Base-by-base conservation (phyloP, 2,113 vertebrate genomes). In the Ptilorrhoa leucosticta region DNA sequence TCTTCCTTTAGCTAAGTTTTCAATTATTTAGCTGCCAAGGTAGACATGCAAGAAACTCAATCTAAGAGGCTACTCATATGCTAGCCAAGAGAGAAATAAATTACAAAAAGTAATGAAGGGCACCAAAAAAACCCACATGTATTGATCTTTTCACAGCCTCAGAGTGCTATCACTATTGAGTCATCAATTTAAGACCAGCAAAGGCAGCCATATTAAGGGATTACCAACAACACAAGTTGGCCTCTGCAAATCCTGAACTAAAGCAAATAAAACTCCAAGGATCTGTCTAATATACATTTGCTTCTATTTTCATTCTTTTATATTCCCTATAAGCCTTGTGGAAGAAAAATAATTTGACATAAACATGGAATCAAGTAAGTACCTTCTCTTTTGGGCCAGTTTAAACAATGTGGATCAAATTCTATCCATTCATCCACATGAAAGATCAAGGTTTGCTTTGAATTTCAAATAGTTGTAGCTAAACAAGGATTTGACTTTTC, bases 1-100 rank as follows among this genome's bases (percentile, higher is more conserved):
- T 83, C 42, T 81, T 83, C n/a, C 85, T 93, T 70, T 47, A 87
- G 27, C 39, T 80, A 94, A 80, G n/a, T 89, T 92, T 64, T 85
- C 70, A 87, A 94, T 91, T 95, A 96, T 95, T 85, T 89, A 78
- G n/a, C 61, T 96, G 82, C 50, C 84, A 82, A 95, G 72, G 58
- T 35, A 79, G 70, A 85, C 50, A 39, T 39, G 26, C 65, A 79
- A 83, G 85, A 86, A 94, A 86, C 50, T 57, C 56, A 31, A 17
- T 78, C 47, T 80, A 85, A 77, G 80, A 71, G 47, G 31, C 56
- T 87, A 93, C 78, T 93, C 35, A 50, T 54, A 54, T 53, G 58
- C 45, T 72, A 48, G 58, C 68, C 80, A 60, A 68, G 78, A 89
- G 81, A 92, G 31, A 94, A 94, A 96, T 83, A 96, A 91, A 94